Percentiles rank a stretch among this genome's conserved stretches.
Evolutionary conservation across 1,140 invertebrate genomes (phyloP).

Genomic region (Cyphomyrmex costatus): DNA sequence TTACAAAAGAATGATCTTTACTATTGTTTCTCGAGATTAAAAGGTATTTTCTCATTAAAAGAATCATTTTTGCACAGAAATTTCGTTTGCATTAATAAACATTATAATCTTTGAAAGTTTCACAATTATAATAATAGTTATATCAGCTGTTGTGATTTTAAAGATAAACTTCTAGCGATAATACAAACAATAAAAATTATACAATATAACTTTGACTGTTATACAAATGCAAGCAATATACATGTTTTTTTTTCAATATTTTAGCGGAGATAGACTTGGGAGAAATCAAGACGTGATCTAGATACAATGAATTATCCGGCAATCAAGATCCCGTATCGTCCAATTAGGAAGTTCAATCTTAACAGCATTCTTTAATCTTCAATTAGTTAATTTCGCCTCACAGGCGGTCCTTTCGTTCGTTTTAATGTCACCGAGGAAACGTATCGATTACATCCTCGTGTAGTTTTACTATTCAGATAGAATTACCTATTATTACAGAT

Average conservation of each 20-base stretch:
- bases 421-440: slow-evolving; percentile 28
- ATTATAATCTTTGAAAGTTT: not conserved
- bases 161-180: not conserved
- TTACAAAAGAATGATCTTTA: slow-evolving; percentile 2
- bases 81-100: not conserved
- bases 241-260: not conserved
- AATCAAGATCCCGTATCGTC: slow-evolving; percentile 32
- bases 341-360: slow-evolving; percentile 21
- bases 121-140: too few species aligned
- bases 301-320: slow-evolving; percentile 38
- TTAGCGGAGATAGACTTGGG: not conserved
- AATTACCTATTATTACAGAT: not conserved
- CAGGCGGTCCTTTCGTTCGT: not conserved
- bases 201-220: not conserved
- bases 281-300: slow-evolving; percentile 43
- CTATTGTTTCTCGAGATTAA: not conserved
- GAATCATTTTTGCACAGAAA: not conserved
- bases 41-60: not conserved
- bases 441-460: too few species aligned
- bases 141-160: not conserved
- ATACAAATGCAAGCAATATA: not conserved
- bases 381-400: slow-evolving; percentile 6
- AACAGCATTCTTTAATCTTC: slow-evolving; percentile 14
- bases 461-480: not conserved
- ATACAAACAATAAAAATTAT: slow-evolving; percentile 10